Percentiles rank a stretch among this genome's conserved stretches.
Conservation (phyloP, 1,140 invertebrate species). For the Physella acuta region DNA sequence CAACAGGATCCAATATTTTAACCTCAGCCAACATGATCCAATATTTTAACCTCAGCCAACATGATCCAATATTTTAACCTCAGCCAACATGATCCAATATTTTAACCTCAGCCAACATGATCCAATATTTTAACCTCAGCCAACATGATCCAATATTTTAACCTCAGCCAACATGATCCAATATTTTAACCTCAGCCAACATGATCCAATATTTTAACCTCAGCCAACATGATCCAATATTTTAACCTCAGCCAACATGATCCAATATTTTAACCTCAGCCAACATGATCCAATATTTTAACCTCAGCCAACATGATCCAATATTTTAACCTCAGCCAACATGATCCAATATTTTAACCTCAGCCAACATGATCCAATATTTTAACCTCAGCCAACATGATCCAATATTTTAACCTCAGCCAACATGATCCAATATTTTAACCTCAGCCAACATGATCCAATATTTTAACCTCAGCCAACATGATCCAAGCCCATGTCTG, state of each 20-base stretch:
- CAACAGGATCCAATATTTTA: constrained; percentile 76
- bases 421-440: constrained; percentile 76
- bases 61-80: constrained; percentile 78
- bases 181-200: constrained; percentile 68
- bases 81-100: constrained; percentile 77
- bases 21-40: constrained; percentile 76
- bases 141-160: constrained; percentile 76
- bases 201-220: constrained; percentile 78
- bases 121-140: constrained; percentile 74
- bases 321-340: constrained; percentile 68
- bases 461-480: constrained; percentile 68
- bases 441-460: constrained; percentile 76
- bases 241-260: constrained; percentile 74
- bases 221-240: constrained; percentile 77
- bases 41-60: constrained; percentile 68
- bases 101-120: constrained; percentile 74
- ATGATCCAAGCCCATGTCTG: constrained; percentile 80
- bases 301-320: constrained; percentile 76
- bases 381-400: constrained; percentile 74
- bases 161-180: constrained; percentile 76
- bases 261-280: constrained; percentile 74
- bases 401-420: constrained; percentile 74
- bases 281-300: constrained; percentile 76
- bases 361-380: constrained; percentile 77
- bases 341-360: constrained; percentile 78